Evolutionary conservation across 2,797 vertebrate species (phyloP), one percentile per base, ranked within the genome.

Genomic region (Sylvilagus floridanus): DNA sequence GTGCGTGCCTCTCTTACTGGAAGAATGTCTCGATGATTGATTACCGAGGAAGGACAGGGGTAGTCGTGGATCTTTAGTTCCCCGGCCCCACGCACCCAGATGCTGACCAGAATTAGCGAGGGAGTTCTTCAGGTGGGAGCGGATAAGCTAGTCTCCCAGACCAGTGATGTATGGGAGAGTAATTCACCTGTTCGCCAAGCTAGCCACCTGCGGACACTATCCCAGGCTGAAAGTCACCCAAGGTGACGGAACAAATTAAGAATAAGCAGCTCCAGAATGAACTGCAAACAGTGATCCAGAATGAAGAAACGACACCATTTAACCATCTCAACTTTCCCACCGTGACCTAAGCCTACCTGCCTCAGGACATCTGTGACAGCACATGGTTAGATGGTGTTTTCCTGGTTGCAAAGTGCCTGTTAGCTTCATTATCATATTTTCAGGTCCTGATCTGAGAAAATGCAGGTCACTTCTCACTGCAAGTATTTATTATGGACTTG

Each of bases 21-120:
- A 97, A 96, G 71, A 93, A 78, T 30, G 32, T 3, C 37, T 89
- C 62, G 0, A 4, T 78, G 85, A 95, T 96, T 95, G 90, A 88
- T 87, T 85, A 89, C 88, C 57, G 85, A 89, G 57, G 24, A 84
- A 11, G 79, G 84, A 42, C 71, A 66, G 79, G 6, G 69, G 73
- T 95, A 42, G 11, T 66, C n/a, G 42, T 11, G 77, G 17, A 72
- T 77, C 42, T 68, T 75, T 35, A 52, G 13, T 47, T 47, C 11
- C 16, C 11, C 42, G 42, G 42, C 10, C 28, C 35, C 35, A 5
- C 8, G 4, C 11, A 11, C 22, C 71, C 32, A 87, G 52, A 77
- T 21, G 28, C 0, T 1, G 17, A 22, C 52, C 3, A 2, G 62
- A 35, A 72, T 71, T n/a, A 37, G 68, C 26, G 14, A 4, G 35